Evolutionary conservation across 1,140 invertebrate genomes (phyloP).

Genomic region (Ceratina calcarata): DNA sequence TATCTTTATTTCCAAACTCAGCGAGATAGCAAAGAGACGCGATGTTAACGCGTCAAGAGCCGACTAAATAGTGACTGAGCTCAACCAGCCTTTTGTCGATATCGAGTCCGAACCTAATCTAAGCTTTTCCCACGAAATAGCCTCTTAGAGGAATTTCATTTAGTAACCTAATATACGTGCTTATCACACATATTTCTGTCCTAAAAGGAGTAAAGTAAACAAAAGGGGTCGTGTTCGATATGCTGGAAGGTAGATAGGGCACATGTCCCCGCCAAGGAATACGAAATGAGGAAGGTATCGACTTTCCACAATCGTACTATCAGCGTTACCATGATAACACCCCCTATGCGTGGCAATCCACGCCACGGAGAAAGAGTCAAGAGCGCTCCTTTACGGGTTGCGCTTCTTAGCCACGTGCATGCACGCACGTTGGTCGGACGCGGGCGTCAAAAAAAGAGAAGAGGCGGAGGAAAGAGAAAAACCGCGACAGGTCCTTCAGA

Average conservation of each 20-base stretch:
- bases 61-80: too few relatives aligned
- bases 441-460: background rate
- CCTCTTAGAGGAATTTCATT: too few relatives aligned
- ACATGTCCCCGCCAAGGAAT: conserved; percentile 67
- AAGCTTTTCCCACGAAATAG: background rate
- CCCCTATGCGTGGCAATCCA: conserved; percentile 42
- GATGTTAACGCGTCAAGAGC: too few relatives aligned
- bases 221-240: conserved; percentile 16
- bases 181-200: too few relatives aligned
- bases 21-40: too few relatives aligned
- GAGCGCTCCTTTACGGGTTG: conserved; percentile 33
- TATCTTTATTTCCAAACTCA: too few relatives aligned
- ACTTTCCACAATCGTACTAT: conserved; percentile 75
- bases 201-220: conserved; percentile 13
- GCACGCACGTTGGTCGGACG: background rate
- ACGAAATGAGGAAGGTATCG: conserved; percentile 75
- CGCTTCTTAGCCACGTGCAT: conserved; percentile 47
- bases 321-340: conserved; percentile 79
- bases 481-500: conserved; percentile 23
- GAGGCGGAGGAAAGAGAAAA: background rate
- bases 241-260: conserved; percentile 58
- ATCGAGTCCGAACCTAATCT: too few relatives aligned
- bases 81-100: too few relatives aligned
- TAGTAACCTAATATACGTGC: too few relatives aligned
- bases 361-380: conserved; percentile 6